Evolutionary conservation across 2,113 vertebrate genomes (phyloP).

Genomic region (Paramormyrops kingsleyae): DNA sequence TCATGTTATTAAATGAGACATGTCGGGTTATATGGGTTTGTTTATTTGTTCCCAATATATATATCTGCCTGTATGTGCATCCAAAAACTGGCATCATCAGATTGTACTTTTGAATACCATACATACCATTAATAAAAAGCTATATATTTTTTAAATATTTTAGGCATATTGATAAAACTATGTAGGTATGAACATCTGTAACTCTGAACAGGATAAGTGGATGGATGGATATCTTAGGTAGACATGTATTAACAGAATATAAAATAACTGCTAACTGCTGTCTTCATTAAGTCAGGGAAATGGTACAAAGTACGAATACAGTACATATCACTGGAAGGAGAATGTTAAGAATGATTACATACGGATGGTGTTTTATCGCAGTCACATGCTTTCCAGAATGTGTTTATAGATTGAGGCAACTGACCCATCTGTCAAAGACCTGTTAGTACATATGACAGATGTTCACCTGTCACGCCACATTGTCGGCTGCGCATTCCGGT

Average conservation of each 20-base stretch:
- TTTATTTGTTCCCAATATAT: not conserved
- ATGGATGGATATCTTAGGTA: not conserved
- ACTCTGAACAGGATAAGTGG: not conserved
- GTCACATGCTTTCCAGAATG: not conserved
- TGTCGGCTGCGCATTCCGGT: not conserved
- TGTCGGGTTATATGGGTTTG: not conserved
- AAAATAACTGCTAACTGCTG: not conserved
- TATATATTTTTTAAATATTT: not conserved
- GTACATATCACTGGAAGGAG: not conserved
- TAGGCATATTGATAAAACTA: not conserved
- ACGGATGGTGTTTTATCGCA: not conserved
- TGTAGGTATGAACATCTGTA: not conserved
- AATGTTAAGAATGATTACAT: not conserved
- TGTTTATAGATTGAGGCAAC: not conserved
- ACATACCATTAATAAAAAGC: not conserved
- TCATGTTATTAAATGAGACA: not conserved
- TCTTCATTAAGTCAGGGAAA: not conserved
- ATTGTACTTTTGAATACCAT: not conserved
- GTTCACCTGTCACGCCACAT: not conserved
- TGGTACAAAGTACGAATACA: not conserved
- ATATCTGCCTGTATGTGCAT: not conserved
- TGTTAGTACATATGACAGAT: not conserved
- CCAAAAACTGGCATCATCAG: not conserved
- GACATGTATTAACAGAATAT: not conserved
- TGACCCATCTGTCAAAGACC: constrained; percentile 7